Evolutionary conservation across 2,113 vertebrate species (phyloP), one percentile per base, ranked within the genome.

Genomic region (Gavia stellata): DNA sequence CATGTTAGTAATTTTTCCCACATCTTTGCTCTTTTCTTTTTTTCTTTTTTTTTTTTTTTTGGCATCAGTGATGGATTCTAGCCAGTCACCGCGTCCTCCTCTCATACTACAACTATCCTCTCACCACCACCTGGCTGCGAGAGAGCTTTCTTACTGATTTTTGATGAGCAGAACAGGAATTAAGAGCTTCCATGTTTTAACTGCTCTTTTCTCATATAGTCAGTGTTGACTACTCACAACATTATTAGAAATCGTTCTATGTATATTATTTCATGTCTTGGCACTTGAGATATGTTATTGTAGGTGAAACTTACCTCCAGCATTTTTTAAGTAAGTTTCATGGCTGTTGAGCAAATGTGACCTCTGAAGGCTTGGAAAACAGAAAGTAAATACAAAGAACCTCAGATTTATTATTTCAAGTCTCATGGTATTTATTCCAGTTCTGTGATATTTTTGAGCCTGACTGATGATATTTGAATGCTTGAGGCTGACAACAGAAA

Each of bases 331-430:
- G 55, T 49, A 68, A 70, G 28, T 86, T 86, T 89, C 34, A 28
- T 75, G 84, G 40, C 49, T 91, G 28, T 90, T 84, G 66, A 90
- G 61, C 70, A 87, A 89, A 63, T 42, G 19, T 56, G 70, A 71
- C 9, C 49, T 44, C 47, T 52, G 49, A 63, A 89, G 66, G 19
- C 66, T 40, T 62, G 68, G 33, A 38, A 93, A 77, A 67, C 31
- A 58, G 34, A 59, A 89, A 36, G 42, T 74, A 86, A 92, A 65
- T 72, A 61, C 19, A 20, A 52, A 72, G 49, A 65, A 68, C 28
- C 73, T 40, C 12, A 49, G 36, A 36, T 91, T 34, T 70, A 86
- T 77, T 62, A 44, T 90, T 83, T 90, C 8, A 59, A 12, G 44
- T 83, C 9, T 74, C 26, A 8, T 53, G 72, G 13, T 50, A 55